Evolutionary conservation across 2,113 vertebrate genomes (phyloP).

Genomic region (Saccopteryx leptura): DNA sequence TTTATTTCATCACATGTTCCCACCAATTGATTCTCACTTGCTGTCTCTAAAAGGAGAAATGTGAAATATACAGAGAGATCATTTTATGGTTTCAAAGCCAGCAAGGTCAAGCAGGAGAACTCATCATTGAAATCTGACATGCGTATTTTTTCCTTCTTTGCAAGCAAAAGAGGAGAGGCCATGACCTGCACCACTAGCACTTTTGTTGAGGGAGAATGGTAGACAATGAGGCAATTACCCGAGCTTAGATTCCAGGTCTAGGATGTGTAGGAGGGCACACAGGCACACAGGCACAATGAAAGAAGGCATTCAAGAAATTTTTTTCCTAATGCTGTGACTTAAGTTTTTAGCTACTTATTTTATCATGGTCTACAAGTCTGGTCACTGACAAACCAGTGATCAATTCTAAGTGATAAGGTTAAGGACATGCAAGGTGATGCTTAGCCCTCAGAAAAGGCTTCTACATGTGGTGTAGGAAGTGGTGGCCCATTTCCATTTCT

Average conservation of each 20-base stretch:
- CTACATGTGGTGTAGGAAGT: neutral
- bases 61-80: conserved; percentile 14
- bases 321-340: neutral
- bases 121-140: conserved; percentile 71
- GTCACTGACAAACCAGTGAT: neutral
- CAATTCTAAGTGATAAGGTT: neutral
- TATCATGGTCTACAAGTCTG: neutral
- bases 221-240: conserved; percentile 44
- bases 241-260: conserved; percentile 39
- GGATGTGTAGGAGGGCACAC: neutral
- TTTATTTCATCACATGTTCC: conserved; percentile 51
- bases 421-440: neutral
- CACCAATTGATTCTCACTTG: conserved; percentile 66
- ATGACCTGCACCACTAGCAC: neutral
- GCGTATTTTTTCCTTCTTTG: conserved; percentile 61
- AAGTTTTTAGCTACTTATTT: conserved; percentile 27
- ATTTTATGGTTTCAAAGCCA: conserved; percentile 59
- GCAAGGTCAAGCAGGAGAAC: conserved; percentile 63
- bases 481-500: neutral
- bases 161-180: conserved; percentile 47
- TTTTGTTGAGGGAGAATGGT: conserved; percentile 51
- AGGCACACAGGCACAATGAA: neutral
- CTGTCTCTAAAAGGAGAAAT: conserved; percentile 64
- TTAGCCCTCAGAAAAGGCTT: neutral
- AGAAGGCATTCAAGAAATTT: neutral